Conservation (phyloP, 92 coral and sea anemone genomes). For the Chrysogorgia sp. region DNA sequence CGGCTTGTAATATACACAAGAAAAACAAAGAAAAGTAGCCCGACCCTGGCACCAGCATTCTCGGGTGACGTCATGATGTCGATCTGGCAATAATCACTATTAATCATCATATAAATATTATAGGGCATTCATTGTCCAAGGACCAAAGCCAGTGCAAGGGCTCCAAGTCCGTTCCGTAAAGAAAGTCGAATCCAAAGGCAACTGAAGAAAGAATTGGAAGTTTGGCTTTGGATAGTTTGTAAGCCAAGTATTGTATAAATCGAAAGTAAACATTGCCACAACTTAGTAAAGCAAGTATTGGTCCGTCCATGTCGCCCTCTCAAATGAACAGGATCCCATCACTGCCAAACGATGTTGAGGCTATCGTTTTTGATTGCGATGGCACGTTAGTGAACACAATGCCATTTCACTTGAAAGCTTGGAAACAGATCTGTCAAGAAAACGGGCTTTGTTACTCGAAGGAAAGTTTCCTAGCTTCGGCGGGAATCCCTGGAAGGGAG, state of each 20-base stretch:
- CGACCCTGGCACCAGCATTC: too few species aligned
- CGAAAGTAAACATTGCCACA: not conserved
- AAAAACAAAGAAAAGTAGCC: too few species aligned
- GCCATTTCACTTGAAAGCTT: slow-evolving; percentile 96
- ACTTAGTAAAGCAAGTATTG: not conserved
- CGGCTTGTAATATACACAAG: too few species aligned
- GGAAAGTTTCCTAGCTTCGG: slow-evolving; percentile 81
- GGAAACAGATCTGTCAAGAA: slow-evolving; percentile 90
- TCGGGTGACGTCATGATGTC: too few species aligned
- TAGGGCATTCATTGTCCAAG: too few species aligned
- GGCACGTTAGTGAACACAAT: slow-evolving; percentile 94
- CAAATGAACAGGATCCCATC: slow-evolving; percentile 28
- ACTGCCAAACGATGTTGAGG: slow-evolving; percentile 76
- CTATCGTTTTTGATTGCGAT: slow-evolving; percentile 90
- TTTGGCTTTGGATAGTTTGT: too few species aligned
- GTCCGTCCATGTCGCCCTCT: not conserved
- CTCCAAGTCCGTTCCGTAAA: too few species aligned
- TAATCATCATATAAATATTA: too few species aligned
- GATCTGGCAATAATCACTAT: too few species aligned
- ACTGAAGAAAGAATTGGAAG: too few species aligned
- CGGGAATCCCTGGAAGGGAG: slow-evolving; percentile 97
- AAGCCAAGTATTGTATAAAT: not conserved
- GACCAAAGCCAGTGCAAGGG: too few species aligned
- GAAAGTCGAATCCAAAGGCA: too few species aligned
- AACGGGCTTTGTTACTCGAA: slow-evolving; percentile 79